A percentile compares a stretch with the other conserved stretches of the same genome.
Conservation (phyloP, 1,140 invertebrate species). For the Dendrolimus punctatus region DNA sequence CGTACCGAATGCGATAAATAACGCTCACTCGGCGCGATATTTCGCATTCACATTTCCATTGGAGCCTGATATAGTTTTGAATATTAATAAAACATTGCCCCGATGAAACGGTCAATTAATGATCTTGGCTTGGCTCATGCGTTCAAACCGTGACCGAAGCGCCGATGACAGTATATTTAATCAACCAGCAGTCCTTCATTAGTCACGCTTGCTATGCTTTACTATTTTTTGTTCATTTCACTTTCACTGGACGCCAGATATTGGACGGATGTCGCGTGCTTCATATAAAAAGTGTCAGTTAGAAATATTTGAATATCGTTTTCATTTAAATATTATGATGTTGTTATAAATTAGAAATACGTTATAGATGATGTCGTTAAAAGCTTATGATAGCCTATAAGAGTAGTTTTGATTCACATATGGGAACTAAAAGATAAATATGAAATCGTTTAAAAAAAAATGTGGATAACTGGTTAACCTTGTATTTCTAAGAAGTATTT, state of each 20-base stretch:
- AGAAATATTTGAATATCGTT: too few relatives aligned
- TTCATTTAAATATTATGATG: too few relatives aligned
- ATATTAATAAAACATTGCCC: conserved; percentile 58
- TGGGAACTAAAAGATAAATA: too few relatives aligned
- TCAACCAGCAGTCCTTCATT: conserved; percentile 55
- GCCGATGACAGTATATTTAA: conserved; percentile 48
- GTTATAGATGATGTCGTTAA: too few relatives aligned
- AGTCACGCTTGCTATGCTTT: conserved; percentile 28
- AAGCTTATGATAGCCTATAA: too few relatives aligned
- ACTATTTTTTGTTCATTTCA: conserved; percentile 32
- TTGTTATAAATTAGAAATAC: too few relatives aligned
- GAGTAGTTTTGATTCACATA: too few relatives aligned
- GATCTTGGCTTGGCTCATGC: conserved; percentile 30
- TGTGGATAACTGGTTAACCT: too few relatives aligned
- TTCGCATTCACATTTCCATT: conserved; percentile 9
- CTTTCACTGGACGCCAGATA: conserved; percentile 4
- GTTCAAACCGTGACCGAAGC: conserved; percentile 17
- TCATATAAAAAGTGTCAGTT: neutral
- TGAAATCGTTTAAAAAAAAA: too few relatives aligned
- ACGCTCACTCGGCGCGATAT: conserved; percentile 5
- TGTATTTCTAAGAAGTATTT: too few relatives aligned
- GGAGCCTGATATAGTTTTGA: conserved; percentile 39
- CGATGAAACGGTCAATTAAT: conserved; percentile 63
- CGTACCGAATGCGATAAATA: conserved; percentile 8
- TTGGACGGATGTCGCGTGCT: conserved; percentile 1